These are phyloP conservation scores for Drosophila arizonae DNA, from an alignment of 1,140 invertebrate species.

Conservation along the genomic window DNA sequence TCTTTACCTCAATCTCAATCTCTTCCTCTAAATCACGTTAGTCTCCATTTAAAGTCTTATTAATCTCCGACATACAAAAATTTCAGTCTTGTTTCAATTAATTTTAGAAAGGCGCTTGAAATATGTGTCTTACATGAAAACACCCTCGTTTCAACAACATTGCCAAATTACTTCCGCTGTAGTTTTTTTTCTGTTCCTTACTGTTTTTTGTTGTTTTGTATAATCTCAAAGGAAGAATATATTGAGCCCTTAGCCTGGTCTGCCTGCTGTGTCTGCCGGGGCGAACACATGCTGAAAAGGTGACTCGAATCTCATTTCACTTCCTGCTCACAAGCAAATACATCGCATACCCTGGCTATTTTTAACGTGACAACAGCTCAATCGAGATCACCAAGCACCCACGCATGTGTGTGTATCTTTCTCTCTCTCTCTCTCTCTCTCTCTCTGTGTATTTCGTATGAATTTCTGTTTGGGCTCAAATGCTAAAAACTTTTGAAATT, in stretches of 20 bases:
- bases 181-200: neutral
- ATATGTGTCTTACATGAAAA: neutral
- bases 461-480: conserved; percentile 50
- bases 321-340: conserved; percentile 50
- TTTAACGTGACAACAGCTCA: conserved; percentile 55
- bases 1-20: no score
- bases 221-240: conserved; percentile 11
- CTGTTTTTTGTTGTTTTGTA: neutral
- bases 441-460: conserved; percentile 19
- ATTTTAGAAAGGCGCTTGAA: conserved; percentile 1
- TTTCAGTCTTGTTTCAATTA: neutral
- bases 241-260: neutral
- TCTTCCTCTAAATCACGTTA: no score
- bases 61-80: no score
- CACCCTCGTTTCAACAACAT: conserved; percentile 3
- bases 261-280: conserved; percentile 17
- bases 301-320: conserved; percentile 56
- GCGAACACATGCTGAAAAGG: conserved; percentile 25
- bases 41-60: no score
- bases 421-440: neutral
- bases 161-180: conserved; percentile 47
- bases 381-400: conserved; percentile 31
- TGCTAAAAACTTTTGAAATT: conserved; percentile 39
- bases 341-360: conserved; percentile 46
- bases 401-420: neutral